Evolutionary conservation across 2,113 vertebrate genomes (phyloP).

Genomic region (Phycodurus eques): DNA sequence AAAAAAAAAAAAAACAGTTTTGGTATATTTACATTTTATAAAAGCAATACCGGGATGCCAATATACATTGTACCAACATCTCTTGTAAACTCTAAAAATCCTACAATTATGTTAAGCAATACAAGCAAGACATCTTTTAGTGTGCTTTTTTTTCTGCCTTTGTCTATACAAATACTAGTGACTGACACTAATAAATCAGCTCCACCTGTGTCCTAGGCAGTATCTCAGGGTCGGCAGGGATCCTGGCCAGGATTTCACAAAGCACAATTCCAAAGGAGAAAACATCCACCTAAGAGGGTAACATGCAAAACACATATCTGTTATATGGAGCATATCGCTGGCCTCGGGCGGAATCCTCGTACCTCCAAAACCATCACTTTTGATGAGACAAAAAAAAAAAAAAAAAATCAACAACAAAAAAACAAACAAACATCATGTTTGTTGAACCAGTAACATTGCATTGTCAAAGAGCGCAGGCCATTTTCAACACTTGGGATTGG

Average conservation of each 20-base stretch:
- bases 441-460: too few relatives aligned
- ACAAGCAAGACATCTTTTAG: not conserved
- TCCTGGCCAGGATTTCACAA: conserved; percentile 84
- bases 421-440: too few relatives aligned
- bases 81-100: not conserved
- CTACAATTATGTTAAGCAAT: too few relatives aligned
- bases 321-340: not conserved
- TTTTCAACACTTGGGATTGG: too few relatives aligned
- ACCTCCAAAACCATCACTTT: too few relatives aligned
- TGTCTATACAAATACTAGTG: not conserved
- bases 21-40: too few relatives aligned
- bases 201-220: conserved; percentile 83
- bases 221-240: conserved; percentile 84
- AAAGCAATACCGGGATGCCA: too few relatives aligned
- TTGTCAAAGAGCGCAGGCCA: too few relatives aligned
- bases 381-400: too few relatives aligned
- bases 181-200: not conserved
- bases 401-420: too few relatives aligned
- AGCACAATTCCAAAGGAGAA: conserved; percentile 89
- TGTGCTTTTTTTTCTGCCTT: not conserved
- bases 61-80: not conserved
- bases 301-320: not conserved
- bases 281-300: conserved; percentile 79
- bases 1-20: too few relatives aligned
- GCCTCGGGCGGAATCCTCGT: too few relatives aligned